These are phyloP conservation scores for Brotula barbata DNA, from an alignment of 2,797 vertebrate species.

Conservation along the genomic window DNA sequence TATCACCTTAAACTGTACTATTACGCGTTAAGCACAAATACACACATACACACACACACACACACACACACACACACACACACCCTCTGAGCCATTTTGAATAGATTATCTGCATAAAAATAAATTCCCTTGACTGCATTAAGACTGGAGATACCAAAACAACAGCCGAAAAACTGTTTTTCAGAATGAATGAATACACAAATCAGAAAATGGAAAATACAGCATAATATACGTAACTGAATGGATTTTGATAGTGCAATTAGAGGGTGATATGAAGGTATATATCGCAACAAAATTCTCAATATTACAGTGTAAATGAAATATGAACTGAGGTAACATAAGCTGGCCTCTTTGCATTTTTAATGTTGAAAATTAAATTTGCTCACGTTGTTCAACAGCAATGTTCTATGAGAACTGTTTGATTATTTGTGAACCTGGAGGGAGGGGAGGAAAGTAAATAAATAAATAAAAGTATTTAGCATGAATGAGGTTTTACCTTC, in stretches of 20 bases:
- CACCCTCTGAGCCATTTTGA: slow-evolving; percentile 66
- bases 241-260: background rate
- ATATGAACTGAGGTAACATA: background rate
- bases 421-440: slow-evolving; percentile 4
- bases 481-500: slow-evolving; percentile 54
- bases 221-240: slow-evolving; percentile 17
- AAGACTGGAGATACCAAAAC: slow-evolving; percentile 47
- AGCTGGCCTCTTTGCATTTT: slow-evolving; percentile 29
- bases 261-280: slow-evolving; percentile 8
- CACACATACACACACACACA: slow-evolving; percentile 54
- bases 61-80: slow-evolving; percentile 57
- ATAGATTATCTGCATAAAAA: slow-evolving; percentile 68
- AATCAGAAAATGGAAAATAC: too few relatives aligned
- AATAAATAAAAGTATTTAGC: slow-evolving; percentile 3
- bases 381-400: background rate
- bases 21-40: slow-evolving; percentile 76
- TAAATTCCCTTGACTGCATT: slow-evolving; percentile 46
- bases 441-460: background rate
- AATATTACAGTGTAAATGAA: background rate
- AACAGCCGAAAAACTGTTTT: slow-evolving; percentile 34
- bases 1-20: slow-evolving; percentile 79
- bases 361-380: slow-evolving; percentile 29
- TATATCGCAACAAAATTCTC: slow-evolving; percentile 2
- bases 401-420: slow-evolving; percentile 10
- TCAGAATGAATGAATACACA: too few relatives aligned